A percentile compares a stretch with the other conserved stretches of the same genome.
Conservation (phyloP, 1,140 invertebrate species). For the Batillaria attramentaria region DNA sequence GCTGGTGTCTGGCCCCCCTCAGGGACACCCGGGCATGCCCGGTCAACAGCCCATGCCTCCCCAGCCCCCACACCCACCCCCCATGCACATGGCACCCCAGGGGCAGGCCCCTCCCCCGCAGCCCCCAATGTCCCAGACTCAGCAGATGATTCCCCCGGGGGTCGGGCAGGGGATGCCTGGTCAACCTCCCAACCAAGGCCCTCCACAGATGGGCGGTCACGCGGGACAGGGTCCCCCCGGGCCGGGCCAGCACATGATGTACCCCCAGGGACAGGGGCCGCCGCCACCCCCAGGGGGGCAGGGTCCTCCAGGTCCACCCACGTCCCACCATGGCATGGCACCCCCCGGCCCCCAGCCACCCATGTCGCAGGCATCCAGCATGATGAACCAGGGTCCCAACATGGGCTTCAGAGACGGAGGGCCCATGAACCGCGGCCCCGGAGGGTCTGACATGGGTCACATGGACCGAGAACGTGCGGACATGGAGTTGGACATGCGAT, state of each 20-base stretch:
- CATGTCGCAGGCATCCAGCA: conserved; percentile 29
- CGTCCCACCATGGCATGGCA: conserved; percentile 22
- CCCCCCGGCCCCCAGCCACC: conserved; percentile 25
- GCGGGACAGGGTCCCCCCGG: not conserved
- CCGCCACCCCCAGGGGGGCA: conserved; percentile 30
- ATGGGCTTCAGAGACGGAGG: conserved; percentile 22
- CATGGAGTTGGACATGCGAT: conserved; percentile 13
- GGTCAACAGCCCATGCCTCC: not conserved
- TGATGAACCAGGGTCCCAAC: conserved; percentile 29
- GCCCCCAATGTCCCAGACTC: not conserved
- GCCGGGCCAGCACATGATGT: conserved; percentile 28
- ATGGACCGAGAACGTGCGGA: not conserved
- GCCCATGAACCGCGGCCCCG: conserved; percentile 8
- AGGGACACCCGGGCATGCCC: conserved; percentile 1
- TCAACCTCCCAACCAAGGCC: not conserved
- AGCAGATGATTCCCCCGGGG: too few species aligned
- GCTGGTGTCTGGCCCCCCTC: not conserved
- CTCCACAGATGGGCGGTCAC: conserved; percentile 6
- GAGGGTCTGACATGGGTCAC: not conserved
- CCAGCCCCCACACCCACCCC: not conserved
- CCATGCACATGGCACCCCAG: not conserved
- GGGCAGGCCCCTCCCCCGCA: not conserved
- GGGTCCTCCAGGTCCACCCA: conserved; percentile 29
- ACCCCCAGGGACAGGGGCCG: conserved; percentile 27
- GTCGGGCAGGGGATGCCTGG: too few species aligned